Percentiles rank a stretch among this genome's conserved stretches.
Conservation (phyloP, 1,140 invertebrate genomes). For the Drosophila asahinai region DNA sequence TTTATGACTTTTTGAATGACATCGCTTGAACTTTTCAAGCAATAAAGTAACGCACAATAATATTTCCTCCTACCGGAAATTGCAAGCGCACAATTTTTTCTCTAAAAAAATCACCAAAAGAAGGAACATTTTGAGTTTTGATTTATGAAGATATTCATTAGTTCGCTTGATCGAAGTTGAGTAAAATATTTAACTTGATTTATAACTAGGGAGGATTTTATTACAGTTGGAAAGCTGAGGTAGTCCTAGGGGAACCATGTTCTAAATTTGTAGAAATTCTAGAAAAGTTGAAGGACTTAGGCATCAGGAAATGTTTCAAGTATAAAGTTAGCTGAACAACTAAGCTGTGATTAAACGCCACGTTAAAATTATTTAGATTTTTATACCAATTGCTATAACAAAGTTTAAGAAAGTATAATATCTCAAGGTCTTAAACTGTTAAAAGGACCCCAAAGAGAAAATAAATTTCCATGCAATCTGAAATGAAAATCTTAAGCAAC, state of each 20-base stretch:
- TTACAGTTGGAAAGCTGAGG: not conserved
- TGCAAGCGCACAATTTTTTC: constrained; percentile 32
- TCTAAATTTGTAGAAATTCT: no score
- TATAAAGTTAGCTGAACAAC: not conserved
- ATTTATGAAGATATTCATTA: constrained; percentile 75
- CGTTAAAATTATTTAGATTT: not conserved
- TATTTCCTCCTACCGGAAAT: constrained; percentile 55
- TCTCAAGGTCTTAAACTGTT: not conserved
- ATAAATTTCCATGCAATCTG: constrained; percentile 58
- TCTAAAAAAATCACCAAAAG: constrained; percentile 25
- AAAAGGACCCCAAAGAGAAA: constrained; percentile 8
- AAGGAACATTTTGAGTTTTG: constrained; percentile 55
- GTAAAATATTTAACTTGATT: constrained; percentile 18
- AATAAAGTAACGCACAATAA: constrained; percentile 77
- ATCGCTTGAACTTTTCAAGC: constrained; percentile 82
- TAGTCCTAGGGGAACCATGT: not conserved
- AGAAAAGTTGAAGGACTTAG: not conserved
- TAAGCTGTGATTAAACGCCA: no score
- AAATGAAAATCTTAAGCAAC: constrained; percentile 70
- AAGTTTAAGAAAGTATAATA: not conserved
- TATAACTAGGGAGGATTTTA: constrained; percentile 5
- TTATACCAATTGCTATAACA: not conserved
- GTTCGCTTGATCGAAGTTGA: constrained; percentile 29
- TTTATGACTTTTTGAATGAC: constrained; percentile 84
- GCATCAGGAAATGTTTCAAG: not conserved